phyloP scores from a whole-genome alignment of 2,797 vertebrate genomes.

The Macrochelys suwanniensis region DNA sequence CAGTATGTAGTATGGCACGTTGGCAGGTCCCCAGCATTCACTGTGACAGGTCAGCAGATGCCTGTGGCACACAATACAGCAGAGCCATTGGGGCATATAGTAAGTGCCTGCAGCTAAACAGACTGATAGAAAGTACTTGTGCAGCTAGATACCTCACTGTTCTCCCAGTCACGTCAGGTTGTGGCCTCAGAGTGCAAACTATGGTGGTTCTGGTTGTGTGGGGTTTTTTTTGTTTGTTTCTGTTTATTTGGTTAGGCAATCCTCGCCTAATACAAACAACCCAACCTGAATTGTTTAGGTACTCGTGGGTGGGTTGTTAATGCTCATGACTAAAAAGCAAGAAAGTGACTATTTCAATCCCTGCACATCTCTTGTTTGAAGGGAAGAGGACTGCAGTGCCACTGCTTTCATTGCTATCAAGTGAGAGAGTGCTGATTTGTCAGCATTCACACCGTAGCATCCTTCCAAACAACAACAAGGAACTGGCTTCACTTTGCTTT shows the following conservation, averaged over 20 bases:
- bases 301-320: slow-evolving; percentile 28
- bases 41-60: neutral
- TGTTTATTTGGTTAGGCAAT: neutral
- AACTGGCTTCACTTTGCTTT: slow-evolving; percentile 31
- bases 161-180: neutral
- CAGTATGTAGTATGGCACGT: neutral
- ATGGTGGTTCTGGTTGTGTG: neutral
- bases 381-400: neutral
- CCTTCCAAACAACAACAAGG: slow-evolving; percentile 16
- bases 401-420: slow-evolving; percentile 12
- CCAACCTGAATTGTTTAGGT: neutral
- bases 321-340: neutral
- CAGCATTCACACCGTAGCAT: neutral
- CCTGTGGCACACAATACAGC: neutral
- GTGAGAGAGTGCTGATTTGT: slow-evolving; percentile 8
- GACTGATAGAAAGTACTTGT: neutral
- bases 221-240: neutral
- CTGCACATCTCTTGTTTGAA: neutral
- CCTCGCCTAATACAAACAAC: neutral
- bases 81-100: neutral
- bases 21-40: neutral
- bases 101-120: neutral
- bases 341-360: neutral
- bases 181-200: neutral
- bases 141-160: neutral